Base-by-base conservation (phyloP, 2,888 invertebrate species). In the Aelia acuminata region DNA sequence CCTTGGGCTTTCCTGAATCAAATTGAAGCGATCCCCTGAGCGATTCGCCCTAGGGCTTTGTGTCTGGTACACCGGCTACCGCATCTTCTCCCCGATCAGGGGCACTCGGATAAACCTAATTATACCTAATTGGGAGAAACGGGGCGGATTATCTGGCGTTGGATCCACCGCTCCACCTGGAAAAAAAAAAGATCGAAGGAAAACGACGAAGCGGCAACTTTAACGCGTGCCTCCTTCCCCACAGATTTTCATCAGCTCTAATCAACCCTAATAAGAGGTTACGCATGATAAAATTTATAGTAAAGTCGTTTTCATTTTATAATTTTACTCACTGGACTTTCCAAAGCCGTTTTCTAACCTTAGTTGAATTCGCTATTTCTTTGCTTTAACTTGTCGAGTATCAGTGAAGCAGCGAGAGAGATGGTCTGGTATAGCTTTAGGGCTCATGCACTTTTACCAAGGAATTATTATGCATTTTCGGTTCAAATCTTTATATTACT, bases 1-100 rank as follows among this genome's bases (percentile, higher is more conserved):
- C n/a, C n/a, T 75, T 39, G 39, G 20, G 8, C 75, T 75, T 75
- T 75, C 75, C 75, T 75, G 35, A 22, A 75, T 75, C 39, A 39
- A 20, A 75, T 75, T 20, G 7, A 75, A 39, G 8, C 75, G 75
- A 75, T 75, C 39, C 35, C 7, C 20, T 39, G 39, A 1, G 4
- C 31, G 70, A 70, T 70, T 35, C 18, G 31, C 70, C 35, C n/a
- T 53, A 53, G 50, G 70, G 15, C 70, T 70, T 70, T 39, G 35
- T 70, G 70, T 35, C 70, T 10, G 13, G 31, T 13, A 18, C n/a
- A n/a, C n/a, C n/a, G n/a, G n/a, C 18, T 26, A 70, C 70, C 70
- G 39, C 35, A 20, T 18, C 75, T n/a, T 39, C 35, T 22, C 0
- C 20, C 13, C 35, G 20, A 1, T 35, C 20, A 75, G 39, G 39